phyloP scores from a whole-genome alignment of 2,113 vertebrate species.

The Procavia capensis region DNA sequence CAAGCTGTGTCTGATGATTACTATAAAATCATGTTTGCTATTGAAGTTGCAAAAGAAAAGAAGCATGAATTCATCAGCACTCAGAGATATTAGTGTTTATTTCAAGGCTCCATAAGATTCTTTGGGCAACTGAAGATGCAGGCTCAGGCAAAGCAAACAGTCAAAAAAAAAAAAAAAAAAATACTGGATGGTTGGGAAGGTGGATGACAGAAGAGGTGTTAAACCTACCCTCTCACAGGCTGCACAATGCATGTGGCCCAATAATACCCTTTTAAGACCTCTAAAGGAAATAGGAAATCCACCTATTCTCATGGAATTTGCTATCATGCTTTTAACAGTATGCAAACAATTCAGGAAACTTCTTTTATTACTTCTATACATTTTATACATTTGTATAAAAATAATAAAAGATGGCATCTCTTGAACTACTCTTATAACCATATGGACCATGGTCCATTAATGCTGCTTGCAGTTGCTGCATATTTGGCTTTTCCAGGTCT shows the following conservation, averaged over 20 bases:
- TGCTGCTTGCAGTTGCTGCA: not conserved
- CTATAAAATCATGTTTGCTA: not conserved
- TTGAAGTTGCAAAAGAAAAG: not conserved
- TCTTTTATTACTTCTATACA: not conserved
- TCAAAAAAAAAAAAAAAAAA: not conserved
- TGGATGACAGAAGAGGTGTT: not conserved
- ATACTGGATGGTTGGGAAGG: not conserved
- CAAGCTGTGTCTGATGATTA: not conserved
- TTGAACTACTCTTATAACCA: not conserved
- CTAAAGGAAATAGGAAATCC: not conserved
- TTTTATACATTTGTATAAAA: no score
- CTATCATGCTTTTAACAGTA: not conserved
- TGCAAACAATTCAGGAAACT: not conserved
- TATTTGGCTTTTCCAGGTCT: not conserved
- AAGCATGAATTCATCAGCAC: not conserved
- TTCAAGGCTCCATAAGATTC: not conserved
- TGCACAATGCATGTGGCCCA: not conserved
- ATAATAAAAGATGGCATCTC: not conserved
- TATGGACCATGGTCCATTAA: not conserved
- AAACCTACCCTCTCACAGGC: not conserved
- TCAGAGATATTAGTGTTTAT: not conserved
- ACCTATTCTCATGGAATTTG: not conserved
- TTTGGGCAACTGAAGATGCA: not conserved
- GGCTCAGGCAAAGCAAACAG: not conserved
- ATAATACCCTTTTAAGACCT: not conserved